Evolutionary conservation across 2,888 invertebrate genomes (phyloP).

Genomic region (Bursaphelenchus okinawaensis): DNA sequence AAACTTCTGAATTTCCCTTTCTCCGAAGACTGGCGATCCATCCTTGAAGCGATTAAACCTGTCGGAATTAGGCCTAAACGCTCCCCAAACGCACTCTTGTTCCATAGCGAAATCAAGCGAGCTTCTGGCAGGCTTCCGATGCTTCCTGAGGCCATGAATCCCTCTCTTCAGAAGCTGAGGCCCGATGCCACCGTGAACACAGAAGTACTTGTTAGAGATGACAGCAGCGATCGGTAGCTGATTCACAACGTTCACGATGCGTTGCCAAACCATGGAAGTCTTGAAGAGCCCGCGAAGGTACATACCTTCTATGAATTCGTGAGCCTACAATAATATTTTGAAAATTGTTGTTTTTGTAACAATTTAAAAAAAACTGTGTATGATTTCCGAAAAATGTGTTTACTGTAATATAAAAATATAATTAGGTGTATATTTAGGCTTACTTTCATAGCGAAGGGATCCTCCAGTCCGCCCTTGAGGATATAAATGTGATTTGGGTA

Average conservation of each 20-base stretch:
- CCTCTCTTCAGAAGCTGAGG: conserved; percentile 25
- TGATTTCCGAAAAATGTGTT: too few species aligned
- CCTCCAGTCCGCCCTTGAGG: conserved; percentile 37
- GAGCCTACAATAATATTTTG: conserved; percentile 22
- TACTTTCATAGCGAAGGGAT: conserved; percentile 31
- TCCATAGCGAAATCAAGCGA: conserved; percentile 17
- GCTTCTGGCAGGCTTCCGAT: conserved; percentile 15
- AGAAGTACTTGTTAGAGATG: conserved; percentile 28
- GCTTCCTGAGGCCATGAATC: conserved; percentile 3
- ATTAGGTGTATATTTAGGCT: not conserved
- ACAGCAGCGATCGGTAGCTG: conserved; percentile 22
- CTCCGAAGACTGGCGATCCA: conserved; percentile 23
- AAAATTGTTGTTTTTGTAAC: too few species aligned
- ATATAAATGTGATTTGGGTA: conserved; percentile 33
- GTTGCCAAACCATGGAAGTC: conserved; percentile 17
- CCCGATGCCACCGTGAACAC: conserved; percentile 40
- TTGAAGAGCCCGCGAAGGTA: conserved; percentile 17
- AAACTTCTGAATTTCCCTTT: conserved; percentile 30
- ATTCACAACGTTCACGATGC: conserved; percentile 6
- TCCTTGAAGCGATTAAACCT: conserved; percentile 20
- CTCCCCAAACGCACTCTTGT: conserved; percentile 25
- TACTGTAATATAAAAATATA: conserved; percentile 3
- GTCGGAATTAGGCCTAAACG: not conserved
- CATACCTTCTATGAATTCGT: conserved; percentile 23
- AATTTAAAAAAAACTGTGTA: too few species aligned